Evolutionary conservation across 1,140 invertebrate species (phyloP), one percentile per base, ranked within the genome.

Genomic region (Cyclargus thomasi): DNA sequence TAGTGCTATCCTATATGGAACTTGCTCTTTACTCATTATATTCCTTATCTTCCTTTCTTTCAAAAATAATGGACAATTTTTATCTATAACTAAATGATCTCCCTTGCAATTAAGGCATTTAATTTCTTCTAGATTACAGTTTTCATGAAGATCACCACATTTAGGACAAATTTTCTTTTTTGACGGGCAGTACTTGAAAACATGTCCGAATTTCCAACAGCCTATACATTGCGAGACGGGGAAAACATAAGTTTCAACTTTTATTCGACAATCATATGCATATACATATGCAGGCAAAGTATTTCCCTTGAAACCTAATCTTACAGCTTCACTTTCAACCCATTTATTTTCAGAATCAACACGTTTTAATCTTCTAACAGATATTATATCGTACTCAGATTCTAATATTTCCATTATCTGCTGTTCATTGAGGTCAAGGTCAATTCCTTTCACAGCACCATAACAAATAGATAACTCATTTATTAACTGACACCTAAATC

Each of bases 181-280:
- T 29, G 20, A 21, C 1, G 64, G 63, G 18, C 63, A 64, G 7
- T 8, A 57, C 53, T 53, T 11, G 18, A n/a, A 22, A 55, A 35
- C 5, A 23, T 69, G 64, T 1, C 69, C 67, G 39, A 65, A 68
- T 66, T 69, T 72, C 73, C 68, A 77, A 36, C 73, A 77, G 2
- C 62, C 67, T n/a, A 71, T 70, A 47, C 74, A 76, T 53, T 76
- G 72, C 4, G 70, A 65, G 1, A 77, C 76, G 53, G 74, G 72
- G 39, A 78, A 77, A 35, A 55, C 53, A 22, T 70, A 74, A 8
- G 68, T 47, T 21, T 74, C 67, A 23, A 76, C 74, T 18, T 66
- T 64, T 10, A 73, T 69, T 17, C 65, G 39, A 39, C 65, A 68
- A 3, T 71, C 72, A 70, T 77, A 73, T 18, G 22, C 69, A 23